phyloP scores from a whole-genome alignment of 2,113 vertebrate genomes.

The Aegithalos caudatus region DNA sequence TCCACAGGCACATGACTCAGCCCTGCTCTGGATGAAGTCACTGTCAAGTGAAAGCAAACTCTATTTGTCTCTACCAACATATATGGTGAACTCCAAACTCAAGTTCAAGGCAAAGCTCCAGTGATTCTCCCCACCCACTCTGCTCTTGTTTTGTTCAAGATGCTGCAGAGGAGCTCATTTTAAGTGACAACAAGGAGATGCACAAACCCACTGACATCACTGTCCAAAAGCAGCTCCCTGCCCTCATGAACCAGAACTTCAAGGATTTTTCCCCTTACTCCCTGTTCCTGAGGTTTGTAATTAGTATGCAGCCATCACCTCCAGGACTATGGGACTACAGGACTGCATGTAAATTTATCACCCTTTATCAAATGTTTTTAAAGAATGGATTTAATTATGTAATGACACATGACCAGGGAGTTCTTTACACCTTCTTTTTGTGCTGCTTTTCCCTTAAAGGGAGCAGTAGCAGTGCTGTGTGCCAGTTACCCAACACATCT shows the following conservation, averaged over 20 bases:
- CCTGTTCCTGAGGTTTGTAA: not conserved
- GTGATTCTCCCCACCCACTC: not conserved
- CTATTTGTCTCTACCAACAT: conserved; percentile 14
- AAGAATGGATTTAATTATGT: not conserved
- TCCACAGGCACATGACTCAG: conserved; percentile 53
- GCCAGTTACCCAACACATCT: not conserved
- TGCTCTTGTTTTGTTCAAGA: not conserved
- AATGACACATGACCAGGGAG: not conserved
- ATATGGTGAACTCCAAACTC: not conserved
- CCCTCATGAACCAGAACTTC: not conserved
- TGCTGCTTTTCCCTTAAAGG: not conserved
- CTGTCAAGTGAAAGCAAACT: conserved; percentile 36
- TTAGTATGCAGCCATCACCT: not conserved
- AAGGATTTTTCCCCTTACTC: not conserved
- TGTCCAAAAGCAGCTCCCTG: not conserved
- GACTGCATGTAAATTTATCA: rapidly evolving
- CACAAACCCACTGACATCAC: not conserved
- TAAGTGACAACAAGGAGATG: not conserved
- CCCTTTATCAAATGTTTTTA: not conserved
- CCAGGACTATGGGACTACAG: not conserved
- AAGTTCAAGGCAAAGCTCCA: conserved; percentile 3
- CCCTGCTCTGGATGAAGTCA: conserved; percentile 61
- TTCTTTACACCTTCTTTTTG: not conserved
- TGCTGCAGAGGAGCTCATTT: not conserved
- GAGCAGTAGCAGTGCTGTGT: too few species aligned